These are phyloP conservation scores for Oncorhynchus keta DNA, from an alignment of 2,113 vertebrate species.

Conservation along the genomic window DNA sequence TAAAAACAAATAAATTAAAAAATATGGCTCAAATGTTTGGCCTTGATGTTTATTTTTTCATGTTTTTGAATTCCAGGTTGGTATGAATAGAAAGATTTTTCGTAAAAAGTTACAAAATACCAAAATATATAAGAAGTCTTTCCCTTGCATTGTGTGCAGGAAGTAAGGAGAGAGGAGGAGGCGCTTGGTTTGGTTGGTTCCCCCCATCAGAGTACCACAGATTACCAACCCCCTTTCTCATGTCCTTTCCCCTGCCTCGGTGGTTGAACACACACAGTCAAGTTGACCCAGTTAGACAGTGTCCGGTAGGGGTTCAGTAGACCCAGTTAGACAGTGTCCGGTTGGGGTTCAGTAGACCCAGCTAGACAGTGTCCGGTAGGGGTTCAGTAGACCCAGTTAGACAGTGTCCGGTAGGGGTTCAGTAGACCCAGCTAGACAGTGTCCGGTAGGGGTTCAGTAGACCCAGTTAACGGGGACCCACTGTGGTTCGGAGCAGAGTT, in stretches of 20 bases:
- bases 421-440: constrained; percentile 15
- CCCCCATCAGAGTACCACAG: constrained; percentile 25
- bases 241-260: constrained; percentile 33
- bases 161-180: constrained; percentile 35
- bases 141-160: constrained; percentile 79
- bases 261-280: constrained; percentile 34
- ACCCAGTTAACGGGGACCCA: constrained; percentile 99
- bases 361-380: background rate
- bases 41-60: constrained; percentile 28
- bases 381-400: constrained; percentile 13
- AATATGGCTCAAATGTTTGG: constrained; percentile 42
- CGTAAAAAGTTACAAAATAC: constrained; percentile 96
- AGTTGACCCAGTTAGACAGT: constrained; percentile 15
- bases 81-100: constrained; percentile 90
- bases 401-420: too few species aligned
- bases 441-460: constrained; percentile 57
- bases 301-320: background rate
- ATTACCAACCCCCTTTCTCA: constrained; percentile 20
- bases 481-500: constrained; percentile 85
- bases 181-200: background rate
- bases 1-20: constrained; percentile 64
- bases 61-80: constrained; percentile 69
- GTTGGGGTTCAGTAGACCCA: constrained; percentile 1
- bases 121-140: constrained; percentile 96
- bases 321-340: constrained; percentile 7